Conservation (phyloP, 2,797 vertebrate genomes). For the Myotis pilosus region DNA sequence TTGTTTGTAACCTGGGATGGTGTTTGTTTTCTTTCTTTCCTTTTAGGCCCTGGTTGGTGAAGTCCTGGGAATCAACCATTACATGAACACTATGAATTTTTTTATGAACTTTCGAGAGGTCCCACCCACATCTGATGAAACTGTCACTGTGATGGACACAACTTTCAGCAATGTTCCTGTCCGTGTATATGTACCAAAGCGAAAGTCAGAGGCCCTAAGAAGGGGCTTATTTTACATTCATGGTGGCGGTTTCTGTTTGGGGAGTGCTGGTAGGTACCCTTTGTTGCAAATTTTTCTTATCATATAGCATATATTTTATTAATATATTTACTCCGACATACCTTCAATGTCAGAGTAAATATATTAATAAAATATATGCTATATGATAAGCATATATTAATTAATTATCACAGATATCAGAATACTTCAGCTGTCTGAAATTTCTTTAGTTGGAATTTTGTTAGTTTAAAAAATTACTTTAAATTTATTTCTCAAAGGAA, state of each 20-base stretch:
- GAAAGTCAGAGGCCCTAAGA: conserved; percentile 73
- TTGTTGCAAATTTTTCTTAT: background rate
- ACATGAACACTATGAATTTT: rapidly evolving
- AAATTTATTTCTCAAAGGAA: background rate
- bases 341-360: too few relatives aligned
- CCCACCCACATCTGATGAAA: conserved; percentile 85
- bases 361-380: too few relatives aligned
- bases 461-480: background rate
- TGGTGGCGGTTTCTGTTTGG: conserved; percentile 91
- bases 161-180: conserved; percentile 86
- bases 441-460: background rate
- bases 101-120: background rate
- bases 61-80: background rate
- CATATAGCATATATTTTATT: background rate
- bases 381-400: too few relatives aligned
- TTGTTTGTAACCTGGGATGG: rapidly evolving
- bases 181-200: conserved; percentile 87
- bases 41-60: rapidly evolving
- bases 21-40: rapidly evolving
- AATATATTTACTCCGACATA: background rate
- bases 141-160: conserved; percentile 86
- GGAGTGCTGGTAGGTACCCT: conserved; percentile 85
- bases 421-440: background rate
- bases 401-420: background rate
- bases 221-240: conserved; percentile 91